Base-by-base conservation (phyloP, 2,113 vertebrate genomes). In the Oreochromis spilurus region DNA sequence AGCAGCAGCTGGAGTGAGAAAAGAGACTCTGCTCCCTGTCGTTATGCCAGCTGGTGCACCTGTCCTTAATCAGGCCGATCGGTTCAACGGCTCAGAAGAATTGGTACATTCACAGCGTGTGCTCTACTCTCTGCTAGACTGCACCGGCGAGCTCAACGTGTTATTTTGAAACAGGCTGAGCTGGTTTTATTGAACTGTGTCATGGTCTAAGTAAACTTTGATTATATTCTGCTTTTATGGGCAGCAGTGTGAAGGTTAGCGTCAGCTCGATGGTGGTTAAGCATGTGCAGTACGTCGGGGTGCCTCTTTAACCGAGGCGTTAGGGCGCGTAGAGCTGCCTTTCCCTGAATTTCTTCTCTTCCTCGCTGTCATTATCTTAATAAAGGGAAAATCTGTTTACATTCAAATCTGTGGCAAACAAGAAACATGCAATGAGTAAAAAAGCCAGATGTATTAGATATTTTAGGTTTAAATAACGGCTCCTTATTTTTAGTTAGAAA, bases 261-360 rank as follows among this genome's bases (percentile, higher is more conserved):
- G 3, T 67, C 36, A 70, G n/a, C 36, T 24, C 2, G n/a, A 16
- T 40, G 12, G 4, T 1, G 62, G 19, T 40, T 67, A 5, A 67
- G 36, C n/a, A 24, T 43, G 65, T 70, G 62, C 12, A 70, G 62
- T 2, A 5, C 12, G 1, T 40, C 4, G 3, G 48, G 48, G 14
- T 17, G 45, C 14, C 45, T 16, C 45, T 50, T 7, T 50, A 50
- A 50, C 14, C 12, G 16, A 17, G 45, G 45, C 3, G 36, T 67
- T 40, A 40, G n/a, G 31, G 36, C 2, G 4, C 6, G 0, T 0
- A 40, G 36, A 67, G 24, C 55, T 58, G 55, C 24, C 0, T 1
- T 67, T 65, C 10, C 34, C 60, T 67, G 36, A 67, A 21, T 38
- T 2, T 21, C 62, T 1, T 67, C 34, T 67, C 60, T 40, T 40